Base-by-base conservation (phyloP, 1,140 invertebrate species). In the Brachionus rotundiformis region DNA sequence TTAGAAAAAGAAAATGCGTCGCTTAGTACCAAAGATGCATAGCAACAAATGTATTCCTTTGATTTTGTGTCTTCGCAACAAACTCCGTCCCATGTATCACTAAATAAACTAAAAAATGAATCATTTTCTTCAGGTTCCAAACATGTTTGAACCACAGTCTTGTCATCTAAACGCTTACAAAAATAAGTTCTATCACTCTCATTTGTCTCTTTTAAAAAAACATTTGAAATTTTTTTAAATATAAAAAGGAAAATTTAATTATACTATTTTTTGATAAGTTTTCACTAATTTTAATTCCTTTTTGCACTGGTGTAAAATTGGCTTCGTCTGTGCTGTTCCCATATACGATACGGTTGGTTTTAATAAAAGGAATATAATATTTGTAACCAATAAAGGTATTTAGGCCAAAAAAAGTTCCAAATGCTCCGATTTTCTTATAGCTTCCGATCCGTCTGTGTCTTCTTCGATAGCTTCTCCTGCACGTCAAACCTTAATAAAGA, bases 231-330 rank as follows among this genome's bases (percentile, higher is more conserved):
- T 25, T 25, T 16, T 44, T 27, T 44, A 25, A 25, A 61, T 19
- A n/a, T n/a, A n/a, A n/a, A n/a, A n/a, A n/a, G n/a, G n/a, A n/a
- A n/a, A n/a, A n/a, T n/a, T n/a, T n/a, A n/a, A n/a, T 11, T 10
- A 44, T 73, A 73, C 68, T 73, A 23, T 73, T 44, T 44, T 73
- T 73, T 19, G 68, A 41, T 25, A 44, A 44, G 11, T 44, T 73
- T 73, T 73, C 68, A 19, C 68, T 73, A 25, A 73, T 73, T 27
- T 44, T 47, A 6, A 73, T 27, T 13, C 27, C 11, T 7, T 73
- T 25, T 3, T 2, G 11, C 11, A 73, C 68, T 3, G 23, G 7
- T 8, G 23, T 25, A 41, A 73, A 73, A 73, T 73, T 7, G 19
- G 41, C 23, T 11, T 73, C 68, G 4, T 25, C 19, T 25, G 36